Conservation (phyloP, 2,888 invertebrate genomes). For the Heliconius erato region DNA sequence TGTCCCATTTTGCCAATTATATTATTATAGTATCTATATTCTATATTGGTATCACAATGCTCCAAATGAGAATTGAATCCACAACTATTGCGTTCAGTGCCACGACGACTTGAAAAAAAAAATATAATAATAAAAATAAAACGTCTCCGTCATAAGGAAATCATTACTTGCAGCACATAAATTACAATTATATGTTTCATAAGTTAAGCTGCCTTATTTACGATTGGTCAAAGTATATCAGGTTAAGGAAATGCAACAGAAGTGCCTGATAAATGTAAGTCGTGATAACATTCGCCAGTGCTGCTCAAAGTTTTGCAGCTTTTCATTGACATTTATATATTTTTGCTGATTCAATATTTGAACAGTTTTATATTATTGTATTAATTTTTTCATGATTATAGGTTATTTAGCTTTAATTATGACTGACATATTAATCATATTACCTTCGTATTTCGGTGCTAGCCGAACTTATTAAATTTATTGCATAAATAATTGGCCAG, state of each 20-base stretch:
- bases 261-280: conserved; percentile 49
- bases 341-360: not conserved
- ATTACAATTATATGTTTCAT: conserved; percentile 54
- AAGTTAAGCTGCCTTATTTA: conserved; percentile 48
- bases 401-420: not conserved
- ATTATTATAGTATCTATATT: no score
- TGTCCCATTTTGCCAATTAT: not conserved
- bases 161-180: conserved; percentile 47
- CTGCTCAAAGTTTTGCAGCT: not conserved
- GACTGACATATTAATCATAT: not conserved
- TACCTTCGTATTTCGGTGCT: not conserved
- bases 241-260: conserved; percentile 48
- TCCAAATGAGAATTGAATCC: not conserved
- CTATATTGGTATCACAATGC: not conserved
- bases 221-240: conserved; percentile 49
- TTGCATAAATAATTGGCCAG: no score
- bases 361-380: not conserved
- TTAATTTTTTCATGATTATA: not conserved
- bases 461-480: not conserved
- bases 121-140: conserved; percentile 27
- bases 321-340: not conserved
- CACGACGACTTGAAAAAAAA: no score
- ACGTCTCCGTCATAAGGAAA: conserved; percentile 44
- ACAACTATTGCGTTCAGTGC: not conserved
- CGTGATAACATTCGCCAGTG: conserved; percentile 23